Evolutionary conservation across 2,113 vertebrate species (phyloP).

Genomic region (Tachysurus vachellii): DNA sequence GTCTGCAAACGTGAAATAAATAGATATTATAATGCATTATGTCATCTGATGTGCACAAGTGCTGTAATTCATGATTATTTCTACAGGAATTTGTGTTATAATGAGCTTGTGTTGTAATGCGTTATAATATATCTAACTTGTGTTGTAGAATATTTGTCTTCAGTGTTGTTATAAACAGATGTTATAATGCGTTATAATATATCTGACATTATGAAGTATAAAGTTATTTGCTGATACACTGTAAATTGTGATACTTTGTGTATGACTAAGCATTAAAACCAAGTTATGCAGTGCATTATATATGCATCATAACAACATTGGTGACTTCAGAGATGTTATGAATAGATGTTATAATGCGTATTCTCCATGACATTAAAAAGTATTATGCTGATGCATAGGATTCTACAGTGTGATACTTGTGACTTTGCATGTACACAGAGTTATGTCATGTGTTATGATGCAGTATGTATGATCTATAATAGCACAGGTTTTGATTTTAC

Average conservation of each 20-base stretch:
- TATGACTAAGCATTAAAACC: neutral
- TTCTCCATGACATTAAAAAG: no score
- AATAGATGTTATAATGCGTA: neutral
- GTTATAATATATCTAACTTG: neutral
- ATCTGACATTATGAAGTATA: no score
- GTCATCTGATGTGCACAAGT: neutral
- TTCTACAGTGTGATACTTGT: neutral
- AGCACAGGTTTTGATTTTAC: no score
- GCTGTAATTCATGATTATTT: neutral
- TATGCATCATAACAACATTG: neutral
- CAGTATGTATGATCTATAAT: neutral
- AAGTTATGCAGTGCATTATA: neutral
- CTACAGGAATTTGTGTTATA: neutral
- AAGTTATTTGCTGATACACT: no score
- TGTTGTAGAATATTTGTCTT: neutral
- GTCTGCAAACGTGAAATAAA: neutral
- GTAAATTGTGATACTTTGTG: neutral
- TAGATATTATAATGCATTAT: neutral
- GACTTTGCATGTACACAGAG: neutral
- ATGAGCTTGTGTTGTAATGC: neutral
- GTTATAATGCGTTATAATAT: neutral
- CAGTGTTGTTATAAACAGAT: neutral
- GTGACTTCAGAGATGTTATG: neutral
- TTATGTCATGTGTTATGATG: neutral
- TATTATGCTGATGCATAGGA: no score